These are phyloP conservation scores for Tiliacea aurago DNA, from an alignment of 2,888 invertebrate genomes.

Conservation along the genomic window DNA sequence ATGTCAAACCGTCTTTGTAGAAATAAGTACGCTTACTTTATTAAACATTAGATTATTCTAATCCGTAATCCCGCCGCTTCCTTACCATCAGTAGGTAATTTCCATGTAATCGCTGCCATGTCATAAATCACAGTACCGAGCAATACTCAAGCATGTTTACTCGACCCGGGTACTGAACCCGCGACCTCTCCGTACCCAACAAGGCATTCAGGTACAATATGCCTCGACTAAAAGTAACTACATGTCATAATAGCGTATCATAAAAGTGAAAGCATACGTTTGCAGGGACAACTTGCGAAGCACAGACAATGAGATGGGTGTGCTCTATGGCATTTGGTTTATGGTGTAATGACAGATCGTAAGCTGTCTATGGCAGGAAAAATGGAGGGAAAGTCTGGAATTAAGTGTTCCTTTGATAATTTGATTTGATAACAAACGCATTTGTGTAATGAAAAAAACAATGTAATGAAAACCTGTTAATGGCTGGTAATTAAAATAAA, in stretches of 20 bases:
- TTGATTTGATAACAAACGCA: not conserved
- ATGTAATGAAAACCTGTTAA: not conserved
- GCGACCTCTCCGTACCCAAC: slow-evolving; percentile 65
- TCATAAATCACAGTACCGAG: slow-evolving; percentile 64
- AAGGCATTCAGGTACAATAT: slow-evolving; percentile 68
- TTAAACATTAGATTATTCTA: slow-evolving; percentile 41
- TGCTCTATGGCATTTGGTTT: slow-evolving; percentile 74
- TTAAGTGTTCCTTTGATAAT: not conserved
- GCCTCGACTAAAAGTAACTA: slow-evolving; percentile 69
- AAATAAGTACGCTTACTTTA: slow-evolving; percentile 34
- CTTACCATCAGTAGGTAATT: slow-evolving; percentile 54
- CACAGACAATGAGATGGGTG: slow-evolving; percentile 75
- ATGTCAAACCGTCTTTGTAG: slow-evolving; percentile 31
- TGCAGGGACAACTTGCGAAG: slow-evolving; percentile 60
- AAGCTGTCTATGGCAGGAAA: slow-evolving; percentile 66
- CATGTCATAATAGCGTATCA: slow-evolving; percentile 68
- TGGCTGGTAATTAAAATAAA: slow-evolving; percentile 21
- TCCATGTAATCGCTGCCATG: slow-evolving; percentile 59
- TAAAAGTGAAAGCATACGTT: slow-evolving; percentile 68
- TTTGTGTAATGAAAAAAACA: slow-evolving; percentile 14
- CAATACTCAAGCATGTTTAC: slow-evolving; percentile 66
- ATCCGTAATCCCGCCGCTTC: slow-evolving; percentile 37
- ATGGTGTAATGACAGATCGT: slow-evolving; percentile 70
- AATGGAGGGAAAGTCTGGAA: slow-evolving; percentile 68
- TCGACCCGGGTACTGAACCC: slow-evolving; percentile 65